Evolutionary conservation across 2,888 invertebrate genomes (phyloP).

Genomic region (Caenorhabditis parvicauda): DNA sequence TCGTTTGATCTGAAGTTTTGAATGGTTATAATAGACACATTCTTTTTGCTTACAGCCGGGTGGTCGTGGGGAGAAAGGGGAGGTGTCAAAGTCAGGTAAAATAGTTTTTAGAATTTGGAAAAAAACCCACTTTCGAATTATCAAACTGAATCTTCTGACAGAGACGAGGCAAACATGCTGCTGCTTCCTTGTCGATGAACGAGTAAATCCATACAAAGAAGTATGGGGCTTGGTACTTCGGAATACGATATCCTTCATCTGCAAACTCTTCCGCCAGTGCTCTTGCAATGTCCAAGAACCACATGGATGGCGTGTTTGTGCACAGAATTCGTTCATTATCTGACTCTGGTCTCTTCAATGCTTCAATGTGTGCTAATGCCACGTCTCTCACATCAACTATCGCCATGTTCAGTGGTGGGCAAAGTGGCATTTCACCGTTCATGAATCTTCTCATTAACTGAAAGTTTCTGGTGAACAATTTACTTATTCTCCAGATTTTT

Average conservation of each 20-base stretch:
- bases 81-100: neutral
- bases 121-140: conserved; percentile 61
- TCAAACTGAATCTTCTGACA: conserved; percentile 60
- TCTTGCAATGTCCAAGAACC: conserved; percentile 67
- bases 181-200: conserved; percentile 65
- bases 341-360: conserved; percentile 65
- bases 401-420: conserved; percentile 64
- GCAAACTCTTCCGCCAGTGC: conserved; percentile 66
- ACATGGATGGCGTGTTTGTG: conserved; percentile 59
- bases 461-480: too few species aligned
- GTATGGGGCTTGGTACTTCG: conserved; percentile 64
- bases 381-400: conserved; percentile 68
- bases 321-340: conserved; percentile 65
- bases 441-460: conserved; percentile 55
- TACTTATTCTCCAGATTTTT: too few species aligned
- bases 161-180: conserved; percentile 62
- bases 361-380: conserved; percentile 66
- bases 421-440: conserved; percentile 54
- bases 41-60: neutral
- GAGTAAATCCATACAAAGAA: conserved; percentile 64
- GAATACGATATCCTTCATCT: conserved; percentile 65
- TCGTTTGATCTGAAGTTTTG: conserved; percentile 16
- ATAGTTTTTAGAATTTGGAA: neutral
- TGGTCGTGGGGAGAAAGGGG: neutral
- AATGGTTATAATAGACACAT: neutral